Conservation (phyloP, 2,797 vertebrate species). For the Cyclura pinguis region DNA sequence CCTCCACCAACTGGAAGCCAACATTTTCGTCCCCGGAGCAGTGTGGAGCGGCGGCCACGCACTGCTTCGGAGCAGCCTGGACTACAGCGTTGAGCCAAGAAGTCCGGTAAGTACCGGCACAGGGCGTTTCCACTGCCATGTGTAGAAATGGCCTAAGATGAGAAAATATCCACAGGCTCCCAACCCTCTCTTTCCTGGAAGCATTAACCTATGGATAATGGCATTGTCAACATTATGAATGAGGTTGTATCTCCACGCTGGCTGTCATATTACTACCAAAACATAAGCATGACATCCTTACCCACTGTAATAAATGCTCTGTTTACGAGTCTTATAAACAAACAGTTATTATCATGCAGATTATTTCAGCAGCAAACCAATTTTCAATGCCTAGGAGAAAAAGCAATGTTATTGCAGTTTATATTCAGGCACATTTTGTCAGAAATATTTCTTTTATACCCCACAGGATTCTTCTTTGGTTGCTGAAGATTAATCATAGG, state of each 20-base stretch:
- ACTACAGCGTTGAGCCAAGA: too few species aligned
- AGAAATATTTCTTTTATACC: rapidly evolving
- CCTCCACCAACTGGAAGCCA: too few species aligned
- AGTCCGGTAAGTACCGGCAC: too few species aligned
- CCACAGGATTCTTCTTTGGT: neutral
- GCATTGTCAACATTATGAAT: constrained; percentile 45
- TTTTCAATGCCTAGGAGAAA: neutral
- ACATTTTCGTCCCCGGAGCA: too few species aligned
- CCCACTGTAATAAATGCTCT: constrained; percentile 9
- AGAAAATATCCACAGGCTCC: constrained; percentile 45
- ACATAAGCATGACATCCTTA: neutral
- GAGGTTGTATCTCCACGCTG: constrained; percentile 41
- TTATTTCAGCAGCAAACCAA: constrained; percentile 30
- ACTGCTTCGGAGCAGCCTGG: too few species aligned
- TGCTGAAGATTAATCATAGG: neutral
- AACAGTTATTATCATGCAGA: neutral
- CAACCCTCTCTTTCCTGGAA: constrained; percentile 47
- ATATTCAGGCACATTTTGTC: neutral
- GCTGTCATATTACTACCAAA: constrained; percentile 37
- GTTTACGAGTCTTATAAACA: constrained; percentile 3
- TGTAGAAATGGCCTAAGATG: too few species aligned
- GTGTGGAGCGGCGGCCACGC: too few species aligned
- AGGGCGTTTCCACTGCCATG: too few species aligned
- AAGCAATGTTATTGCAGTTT: neutral
- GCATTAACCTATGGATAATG: constrained; percentile 27